Conservation (phyloP, 2,797 vertebrate species). For the Eremophila alpestris region DNA sequence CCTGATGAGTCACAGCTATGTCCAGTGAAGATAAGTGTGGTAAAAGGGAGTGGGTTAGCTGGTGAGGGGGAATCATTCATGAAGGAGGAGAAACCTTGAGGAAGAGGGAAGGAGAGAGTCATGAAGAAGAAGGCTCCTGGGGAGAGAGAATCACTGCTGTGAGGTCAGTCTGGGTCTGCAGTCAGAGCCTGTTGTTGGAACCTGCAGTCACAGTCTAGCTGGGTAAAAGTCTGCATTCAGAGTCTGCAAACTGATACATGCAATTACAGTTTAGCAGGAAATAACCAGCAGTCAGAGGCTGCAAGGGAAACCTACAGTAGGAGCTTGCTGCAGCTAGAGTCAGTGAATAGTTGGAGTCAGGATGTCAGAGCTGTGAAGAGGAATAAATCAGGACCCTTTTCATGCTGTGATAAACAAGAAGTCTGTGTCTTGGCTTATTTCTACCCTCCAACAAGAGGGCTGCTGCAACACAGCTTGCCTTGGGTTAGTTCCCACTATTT, state of each 20-base stretch:
- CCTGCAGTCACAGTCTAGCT: background rate
- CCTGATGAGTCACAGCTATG: background rate
- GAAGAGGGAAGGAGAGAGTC: background rate
- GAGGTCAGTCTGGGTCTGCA: background rate
- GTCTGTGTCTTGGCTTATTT: background rate
- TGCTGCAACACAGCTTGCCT: background rate
- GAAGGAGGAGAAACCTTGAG: background rate
- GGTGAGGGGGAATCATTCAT: background rate
- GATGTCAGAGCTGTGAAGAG: background rate
- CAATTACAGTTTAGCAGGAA: background rate
- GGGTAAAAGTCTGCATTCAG: background rate
- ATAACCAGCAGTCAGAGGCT: background rate
- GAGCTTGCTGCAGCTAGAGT: background rate
- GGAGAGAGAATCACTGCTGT: background rate
- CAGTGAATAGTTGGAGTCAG: background rate
- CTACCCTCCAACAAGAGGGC: background rate
- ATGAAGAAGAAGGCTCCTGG: background rate
- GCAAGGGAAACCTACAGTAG: background rate
- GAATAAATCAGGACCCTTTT: background rate
- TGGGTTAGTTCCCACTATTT: background rate
- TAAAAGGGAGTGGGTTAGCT: background rate
- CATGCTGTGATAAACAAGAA: background rate
- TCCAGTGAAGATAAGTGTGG: background rate
- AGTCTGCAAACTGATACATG: background rate
- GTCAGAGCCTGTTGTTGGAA: background rate